Evolutionary conservation across 2,797 vertebrate species (phyloP).

Genomic region (Graptemys geographica): DNA sequence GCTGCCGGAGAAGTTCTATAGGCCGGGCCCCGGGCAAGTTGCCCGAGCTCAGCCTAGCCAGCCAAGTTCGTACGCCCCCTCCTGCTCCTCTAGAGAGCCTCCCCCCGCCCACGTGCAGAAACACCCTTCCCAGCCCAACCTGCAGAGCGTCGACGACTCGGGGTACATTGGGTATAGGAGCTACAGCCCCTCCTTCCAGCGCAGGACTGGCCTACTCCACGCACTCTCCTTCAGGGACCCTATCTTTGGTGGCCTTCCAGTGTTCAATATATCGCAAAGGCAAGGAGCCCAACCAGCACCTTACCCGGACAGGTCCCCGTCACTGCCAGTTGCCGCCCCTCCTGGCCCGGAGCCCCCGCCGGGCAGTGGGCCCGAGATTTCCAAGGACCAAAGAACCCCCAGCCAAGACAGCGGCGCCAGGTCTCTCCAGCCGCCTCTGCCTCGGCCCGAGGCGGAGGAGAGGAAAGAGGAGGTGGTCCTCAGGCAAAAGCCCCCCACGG

Average conservation of each 20-base stretch:
- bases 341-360: slow-evolving; percentile 10
- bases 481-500: slow-evolving; percentile 93
- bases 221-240: slow-evolving; percentile 95
- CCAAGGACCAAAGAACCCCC: slow-evolving; percentile 79
- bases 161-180: slow-evolving; percentile 95
- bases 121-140: slow-evolving; percentile 69
- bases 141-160: slow-evolving; percentile 87
- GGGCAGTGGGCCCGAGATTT: background rate
- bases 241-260: slow-evolving; percentile 89
- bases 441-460: slow-evolving; percentile 76
- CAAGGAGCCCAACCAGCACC: slow-evolving; percentile 28
- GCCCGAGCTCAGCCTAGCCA: slow-evolving; percentile 54
- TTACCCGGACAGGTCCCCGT: background rate
- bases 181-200: slow-evolving; percentile 97
- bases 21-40: background rate
- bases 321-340: background rate
- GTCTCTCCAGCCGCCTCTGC: slow-evolving; percentile 1
- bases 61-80: slow-evolving; percentile 31
- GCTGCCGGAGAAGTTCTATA: slow-evolving; percentile 62
- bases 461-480: slow-evolving; percentile 89
- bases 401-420: slow-evolving; percentile 84
- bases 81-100: slow-evolving; percentile 73
- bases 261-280: slow-evolving; percentile 73
- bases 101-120: slow-evolving; percentile 57
- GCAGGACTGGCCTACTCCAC: slow-evolving; percentile 93